Evolutionary conservation across 2,113 vertebrate species (phyloP).

Genomic region (Mormyrus lacerda): DNA sequence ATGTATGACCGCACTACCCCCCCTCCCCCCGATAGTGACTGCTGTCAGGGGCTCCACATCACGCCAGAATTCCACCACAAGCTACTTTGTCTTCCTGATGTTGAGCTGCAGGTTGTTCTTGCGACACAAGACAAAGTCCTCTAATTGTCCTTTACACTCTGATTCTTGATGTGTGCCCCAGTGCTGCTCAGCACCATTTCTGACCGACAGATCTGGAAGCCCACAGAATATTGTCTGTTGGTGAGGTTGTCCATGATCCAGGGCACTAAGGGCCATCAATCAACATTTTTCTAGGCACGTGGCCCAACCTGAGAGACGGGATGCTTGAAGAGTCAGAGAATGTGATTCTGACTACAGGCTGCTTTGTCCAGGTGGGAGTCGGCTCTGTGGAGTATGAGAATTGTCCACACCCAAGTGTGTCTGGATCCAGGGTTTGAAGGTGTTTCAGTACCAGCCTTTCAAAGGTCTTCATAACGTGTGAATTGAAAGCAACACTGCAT

Average conservation of each 20-base stretch:
- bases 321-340: not conserved
- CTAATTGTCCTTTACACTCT: not conserved
- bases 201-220: not conserved
- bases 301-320: not conserved
- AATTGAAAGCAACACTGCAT: not conserved
- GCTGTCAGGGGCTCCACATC: not conserved
- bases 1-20: not conserved
- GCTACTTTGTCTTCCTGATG: not conserved
- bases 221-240: not conserved
- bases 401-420: not conserved
- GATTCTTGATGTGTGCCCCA: not conserved
- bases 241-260: not conserved
- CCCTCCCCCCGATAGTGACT: not conserved
- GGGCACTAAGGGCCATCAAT: not conserved
- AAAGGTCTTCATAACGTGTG: not conserved
- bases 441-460: not conserved
- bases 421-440: not conserved
- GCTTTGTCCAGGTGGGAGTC: not conserved
- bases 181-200: not conserved
- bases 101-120: not conserved
- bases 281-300: not conserved
- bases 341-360: not conserved
- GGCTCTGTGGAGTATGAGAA: not conserved
- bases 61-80: not conserved
- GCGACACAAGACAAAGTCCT: not conserved